Conservation (phyloP, 2,797 vertebrate genomes). For the Yasuhikotakia modesta region DNA sequence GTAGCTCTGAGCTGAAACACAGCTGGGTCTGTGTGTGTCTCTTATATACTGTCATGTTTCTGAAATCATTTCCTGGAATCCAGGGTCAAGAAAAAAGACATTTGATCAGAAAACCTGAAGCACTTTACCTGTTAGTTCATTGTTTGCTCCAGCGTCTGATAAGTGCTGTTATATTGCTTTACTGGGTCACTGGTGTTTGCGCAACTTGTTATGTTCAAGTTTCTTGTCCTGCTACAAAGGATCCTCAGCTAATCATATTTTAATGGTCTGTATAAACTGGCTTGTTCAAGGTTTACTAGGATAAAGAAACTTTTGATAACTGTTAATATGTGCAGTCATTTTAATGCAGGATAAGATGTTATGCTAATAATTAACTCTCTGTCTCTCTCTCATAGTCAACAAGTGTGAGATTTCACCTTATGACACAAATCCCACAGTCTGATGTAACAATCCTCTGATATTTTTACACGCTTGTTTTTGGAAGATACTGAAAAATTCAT, state of each 20-base stretch:
- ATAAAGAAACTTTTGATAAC: not conserved
- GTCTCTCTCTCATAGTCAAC: too few relatives aligned
- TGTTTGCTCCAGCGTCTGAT: constrained; percentile 5
- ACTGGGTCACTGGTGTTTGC: not conserved
- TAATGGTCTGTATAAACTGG: not conserved
- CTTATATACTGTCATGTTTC: constrained; percentile 10
- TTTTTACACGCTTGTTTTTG: too few relatives aligned
- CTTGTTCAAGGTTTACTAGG: not conserved
- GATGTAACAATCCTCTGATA: too few relatives aligned
- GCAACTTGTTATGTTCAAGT: not conserved
- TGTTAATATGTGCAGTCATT: not conserved
- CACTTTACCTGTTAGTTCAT: not conserved
- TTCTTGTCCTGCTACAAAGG: not conserved
- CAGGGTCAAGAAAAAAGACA: not conserved
- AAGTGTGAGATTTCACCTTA: too few relatives aligned
- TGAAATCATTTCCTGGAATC: not conserved
- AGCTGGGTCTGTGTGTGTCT: not conserved
- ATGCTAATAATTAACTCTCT: too few relatives aligned
- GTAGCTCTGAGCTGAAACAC: not conserved
- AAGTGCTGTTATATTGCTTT: not conserved
- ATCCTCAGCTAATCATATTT: not conserved
- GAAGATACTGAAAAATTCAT: too few relatives aligned
- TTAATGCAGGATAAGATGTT: not conserved
- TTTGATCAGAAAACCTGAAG: not conserved
- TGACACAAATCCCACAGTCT: too few relatives aligned